Percentiles rank a stretch among this genome's conserved stretches.
These are phyloP conservation scores for Empis livida DNA, from an alignment of 2,888 invertebrate species.

Conservation along the genomic window DNA sequence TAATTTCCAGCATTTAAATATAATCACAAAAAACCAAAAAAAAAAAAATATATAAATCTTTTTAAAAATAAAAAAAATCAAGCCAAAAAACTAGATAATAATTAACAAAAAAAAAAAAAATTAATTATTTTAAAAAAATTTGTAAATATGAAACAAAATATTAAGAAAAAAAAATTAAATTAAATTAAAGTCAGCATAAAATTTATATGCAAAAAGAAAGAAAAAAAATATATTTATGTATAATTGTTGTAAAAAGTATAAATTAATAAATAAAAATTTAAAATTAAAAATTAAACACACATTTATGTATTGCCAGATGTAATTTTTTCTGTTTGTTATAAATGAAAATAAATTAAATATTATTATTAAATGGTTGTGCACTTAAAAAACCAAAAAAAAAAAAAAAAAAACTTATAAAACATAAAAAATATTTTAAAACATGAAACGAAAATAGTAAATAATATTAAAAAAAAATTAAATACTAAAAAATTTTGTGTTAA, in stretches of 20 bases:
- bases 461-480: neutral
- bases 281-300: no score
- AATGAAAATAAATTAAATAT: neutral
- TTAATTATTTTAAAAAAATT: neutral
- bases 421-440: neutral
- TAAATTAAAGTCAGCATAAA: slow-evolving; percentile 6
- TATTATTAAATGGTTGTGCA: slow-evolving; percentile 12
- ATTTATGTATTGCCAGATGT: no score
- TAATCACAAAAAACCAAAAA: neutral
- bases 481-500: neutral
- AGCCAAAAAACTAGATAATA: slow-evolving; percentile 1
- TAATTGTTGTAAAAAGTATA: no score
- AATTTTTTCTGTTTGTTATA: neutral
- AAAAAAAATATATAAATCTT: neutral
- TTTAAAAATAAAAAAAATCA: neutral
- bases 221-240: neutral
- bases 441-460: neutral
- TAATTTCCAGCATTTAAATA: neutral
- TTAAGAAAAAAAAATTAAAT: neutral
- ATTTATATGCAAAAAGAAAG: slow-evolving; percentile 2
- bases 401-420: slow-evolving; percentile 5
- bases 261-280: no score
- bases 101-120: slow-evolving; percentile 5
- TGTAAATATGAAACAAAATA: slow-evolving; percentile 1
- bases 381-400: slow-evolving; percentile 10